Percentiles rank a stretch among this genome's conserved stretches.
These are phyloP conservation scores for Drosophila chauvacae DNA, from an alignment of 1,140 invertebrate species.

Conservation along the genomic window DNA sequence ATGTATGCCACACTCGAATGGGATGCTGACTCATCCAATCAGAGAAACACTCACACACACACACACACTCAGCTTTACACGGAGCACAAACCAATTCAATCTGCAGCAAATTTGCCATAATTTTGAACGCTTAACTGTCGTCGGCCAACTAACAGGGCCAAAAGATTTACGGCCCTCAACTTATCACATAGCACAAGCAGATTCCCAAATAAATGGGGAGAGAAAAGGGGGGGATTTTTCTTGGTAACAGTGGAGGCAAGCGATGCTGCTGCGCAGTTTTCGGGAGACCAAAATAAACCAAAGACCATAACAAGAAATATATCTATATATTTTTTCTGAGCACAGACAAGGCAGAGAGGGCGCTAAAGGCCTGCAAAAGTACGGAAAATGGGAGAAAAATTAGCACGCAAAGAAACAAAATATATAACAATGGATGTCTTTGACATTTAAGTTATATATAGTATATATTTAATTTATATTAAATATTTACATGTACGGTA, in stretches of 20 bases:
- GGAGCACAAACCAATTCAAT: conserved; percentile 50
- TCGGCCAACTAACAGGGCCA: conserved; percentile 50
- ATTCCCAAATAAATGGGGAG: conserved; percentile 12
- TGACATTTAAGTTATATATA: too few relatives aligned
- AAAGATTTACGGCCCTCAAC: conserved; percentile 53
- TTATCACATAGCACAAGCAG: conserved; percentile 37
- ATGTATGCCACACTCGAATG: conserved; percentile 40
- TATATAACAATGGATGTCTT: background rate
- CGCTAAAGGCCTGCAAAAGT: conserved; percentile 3
- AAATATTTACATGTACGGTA: background rate
- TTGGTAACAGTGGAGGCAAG: conserved; percentile 16
- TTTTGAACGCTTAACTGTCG: conserved; percentile 49
- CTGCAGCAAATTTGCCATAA: conserved; percentile 58
- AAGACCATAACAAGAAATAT: conserved; percentile 62
- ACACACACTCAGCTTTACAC: background rate
- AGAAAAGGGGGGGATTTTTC: conserved; percentile 4
- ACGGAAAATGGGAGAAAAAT: background rate
- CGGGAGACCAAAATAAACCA: conserved; percentile 23
- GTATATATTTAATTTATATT: background rate
- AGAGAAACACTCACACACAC: conserved; percentile 17
- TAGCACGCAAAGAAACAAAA: conserved; percentile 1
- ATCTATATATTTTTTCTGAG: background rate
- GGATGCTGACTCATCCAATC: conserved; percentile 51
- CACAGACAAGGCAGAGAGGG: background rate
- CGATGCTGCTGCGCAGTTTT: conserved; percentile 64